Conservation (phyloP, 2,888 invertebrate genomes). For the Synanthedon andrenaeformis region DNA sequence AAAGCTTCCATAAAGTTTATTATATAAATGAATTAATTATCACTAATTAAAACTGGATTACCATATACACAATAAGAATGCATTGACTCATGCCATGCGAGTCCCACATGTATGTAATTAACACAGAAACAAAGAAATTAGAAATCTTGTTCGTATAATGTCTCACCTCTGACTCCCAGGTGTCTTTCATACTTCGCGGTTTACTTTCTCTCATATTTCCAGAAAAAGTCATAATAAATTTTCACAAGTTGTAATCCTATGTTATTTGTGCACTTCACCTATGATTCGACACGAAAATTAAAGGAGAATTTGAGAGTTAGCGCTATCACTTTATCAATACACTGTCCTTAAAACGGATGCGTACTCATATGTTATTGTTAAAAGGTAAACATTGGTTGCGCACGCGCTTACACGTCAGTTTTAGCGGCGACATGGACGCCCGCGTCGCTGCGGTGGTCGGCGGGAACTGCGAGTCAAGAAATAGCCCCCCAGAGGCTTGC, state of each 20-base stretch:
- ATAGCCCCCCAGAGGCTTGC: constrained; percentile 7
- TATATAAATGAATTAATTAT: background rate
- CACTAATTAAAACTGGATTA: background rate
- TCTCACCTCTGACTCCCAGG: constrained; percentile 64
- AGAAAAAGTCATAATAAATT: constrained; percentile 50
- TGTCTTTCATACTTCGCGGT: constrained; percentile 50
- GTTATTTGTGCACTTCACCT: background rate
- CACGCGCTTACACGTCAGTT: background rate
- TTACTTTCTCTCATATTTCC: constrained; percentile 63
- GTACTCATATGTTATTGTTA: constrained; percentile 44
- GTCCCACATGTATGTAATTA: constrained; percentile 21
- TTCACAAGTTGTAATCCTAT: constrained; percentile 11
- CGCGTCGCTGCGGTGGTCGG: constrained; percentile 17
- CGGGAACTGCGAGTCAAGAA: constrained; percentile 3
- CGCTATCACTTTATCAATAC: constrained; percentile 17
- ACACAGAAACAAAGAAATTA: background rate
- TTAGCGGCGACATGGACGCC: constrained; percentile 3
- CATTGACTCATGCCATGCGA: constrained; percentile 32
- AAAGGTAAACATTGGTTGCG: constrained; percentile 33
- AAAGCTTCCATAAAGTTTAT: no score
- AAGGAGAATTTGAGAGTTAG: no score
- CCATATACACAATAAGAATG: constrained; percentile 23
- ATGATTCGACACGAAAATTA: no score
- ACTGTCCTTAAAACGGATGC: constrained; percentile 48
- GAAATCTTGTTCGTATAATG: background rate